Percentiles rank a stretch among this genome's conserved stretches.
Conservation (phyloP, 2,888 invertebrate species). For the Drosophila anceps region DNA sequence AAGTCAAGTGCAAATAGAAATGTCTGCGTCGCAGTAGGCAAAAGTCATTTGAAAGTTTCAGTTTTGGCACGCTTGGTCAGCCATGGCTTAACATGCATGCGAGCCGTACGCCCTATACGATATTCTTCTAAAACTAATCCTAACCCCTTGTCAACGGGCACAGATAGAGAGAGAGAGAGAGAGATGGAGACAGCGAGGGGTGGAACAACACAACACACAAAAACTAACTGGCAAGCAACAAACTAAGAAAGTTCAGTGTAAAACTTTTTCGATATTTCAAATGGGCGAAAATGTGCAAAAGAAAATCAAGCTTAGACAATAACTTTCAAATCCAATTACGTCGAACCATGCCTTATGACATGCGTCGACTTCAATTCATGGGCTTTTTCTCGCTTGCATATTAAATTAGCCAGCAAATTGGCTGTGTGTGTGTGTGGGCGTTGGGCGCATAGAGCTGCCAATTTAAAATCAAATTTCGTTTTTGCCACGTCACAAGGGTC, state of each 20-base stretch:
- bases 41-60: constrained; percentile 77
- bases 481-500: constrained; percentile 59
- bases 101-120: constrained; percentile 25
- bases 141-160: constrained; percentile 13
- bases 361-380: constrained; percentile 29
- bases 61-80: constrained; percentile 67
- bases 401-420: constrained; percentile 77
- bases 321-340: constrained; percentile 75
- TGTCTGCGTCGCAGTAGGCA: constrained; percentile 66
- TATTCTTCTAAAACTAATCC: constrained; percentile 28
- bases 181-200: too few species aligned
- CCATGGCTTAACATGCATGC: constrained; percentile 65
- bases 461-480: constrained; percentile 73
- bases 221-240: constrained; percentile 27
- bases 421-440: constrained; percentile 34
- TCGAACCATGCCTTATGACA: constrained; percentile 39
- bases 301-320: constrained; percentile 59
- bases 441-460: constrained; percentile 45
- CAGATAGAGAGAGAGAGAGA: neutral
- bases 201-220: neutral
- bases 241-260: constrained; percentile 46
- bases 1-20: constrained; percentile 65
- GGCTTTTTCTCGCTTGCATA: constrained; percentile 67
- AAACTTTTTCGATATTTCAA: constrained; percentile 78
- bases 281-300: constrained; percentile 43